Evolutionary conservation across 2,888 invertebrate genomes (phyloP), one percentile per base, ranked within the genome.

Genomic region (Troglohyphantes excavatus): DNA sequence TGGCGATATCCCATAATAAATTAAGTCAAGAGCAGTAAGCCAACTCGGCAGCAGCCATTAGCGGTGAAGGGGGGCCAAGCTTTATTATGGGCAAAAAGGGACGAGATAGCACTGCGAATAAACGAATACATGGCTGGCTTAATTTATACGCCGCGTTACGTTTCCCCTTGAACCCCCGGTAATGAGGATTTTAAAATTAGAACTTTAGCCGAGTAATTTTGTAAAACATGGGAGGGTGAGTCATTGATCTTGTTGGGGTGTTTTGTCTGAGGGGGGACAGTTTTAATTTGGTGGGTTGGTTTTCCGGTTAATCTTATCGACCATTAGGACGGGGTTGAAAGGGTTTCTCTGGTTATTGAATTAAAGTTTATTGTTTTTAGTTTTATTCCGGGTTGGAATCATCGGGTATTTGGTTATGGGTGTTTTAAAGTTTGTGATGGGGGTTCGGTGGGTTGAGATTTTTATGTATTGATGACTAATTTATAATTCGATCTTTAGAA

Each of bases 141-240:
- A 82, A 82, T 82, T 82, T 82, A 82, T 70, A 72, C 72, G 82
- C 70, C 29, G 61, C 70, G 59, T 72, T 82, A 39, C 82, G 33
- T 70, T 61, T n/a, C 70, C 23, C 70, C 59, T 70, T 82, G 26
- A 72, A 68, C 33, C 59, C 82, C 46, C 26, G 46, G 68, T 81
- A 81, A 81, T 81, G 81, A 81, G 81, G 81, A 81, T 81, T 81
- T 81, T 81, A 81, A 81, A 81, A 81, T 81, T 68, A 81, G 53
- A 53, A 68, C 29, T 53, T 81, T 29, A 13, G 53, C 23, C 26
- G 81, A 33, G 81, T 81, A 68, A 81, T 81, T 81, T 81, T 46
- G 68, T 46, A 63, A 81, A 81, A 81, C 81, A 81, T 68, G 81
- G 81, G 46, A 46, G 61, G 67, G 23, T 78, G 67, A 26, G 21